Evolutionary conservation across 2,797 vertebrate species (phyloP).

Genomic region (Microcaecilia unicolor): DNA sequence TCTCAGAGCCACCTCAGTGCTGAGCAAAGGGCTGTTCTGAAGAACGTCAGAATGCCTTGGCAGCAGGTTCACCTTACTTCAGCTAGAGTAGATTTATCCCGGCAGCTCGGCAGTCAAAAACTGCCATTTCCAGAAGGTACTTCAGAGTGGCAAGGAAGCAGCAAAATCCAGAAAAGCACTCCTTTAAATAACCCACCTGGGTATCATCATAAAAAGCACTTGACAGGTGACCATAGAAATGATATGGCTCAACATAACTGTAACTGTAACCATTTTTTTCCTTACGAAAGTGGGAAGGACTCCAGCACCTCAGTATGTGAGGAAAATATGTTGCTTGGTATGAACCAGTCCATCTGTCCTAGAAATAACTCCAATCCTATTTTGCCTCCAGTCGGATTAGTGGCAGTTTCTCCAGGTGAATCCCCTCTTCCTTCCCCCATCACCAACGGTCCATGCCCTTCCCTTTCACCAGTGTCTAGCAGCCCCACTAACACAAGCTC

Average conservation of each 20-base stretch:
- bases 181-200: conserved; percentile 42
- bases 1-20: conserved; percentile 67
- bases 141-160: conserved; percentile 71
- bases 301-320: conserved; percentile 61
- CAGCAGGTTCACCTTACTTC: conserved; percentile 65
- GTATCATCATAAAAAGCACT: conserved; percentile 50
- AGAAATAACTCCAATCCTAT: conserved; percentile 61
- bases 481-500: conserved; percentile 77
- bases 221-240: conserved; percentile 55
- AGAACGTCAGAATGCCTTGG: conserved; percentile 71
- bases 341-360: conserved; percentile 57
- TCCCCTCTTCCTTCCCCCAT: conserved; percentile 83
- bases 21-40: conserved; percentile 68
- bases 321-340: conserved; percentile 69
- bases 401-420: conserved; percentile 77
- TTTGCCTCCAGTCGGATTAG: conserved; percentile 62
- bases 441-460: conserved; percentile 78
- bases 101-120: conserved; percentile 70
- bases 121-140: conserved; percentile 62
- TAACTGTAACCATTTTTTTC: conserved; percentile 44
- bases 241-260: conserved; percentile 54
- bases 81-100: conserved; percentile 62
- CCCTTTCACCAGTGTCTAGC: conserved; percentile 79
- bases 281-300: conserved; percentile 57
- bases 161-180: conserved; percentile 57